Conservation (phyloP, 2,113 vertebrate genomes). For the Strix uralensis region DNA sequence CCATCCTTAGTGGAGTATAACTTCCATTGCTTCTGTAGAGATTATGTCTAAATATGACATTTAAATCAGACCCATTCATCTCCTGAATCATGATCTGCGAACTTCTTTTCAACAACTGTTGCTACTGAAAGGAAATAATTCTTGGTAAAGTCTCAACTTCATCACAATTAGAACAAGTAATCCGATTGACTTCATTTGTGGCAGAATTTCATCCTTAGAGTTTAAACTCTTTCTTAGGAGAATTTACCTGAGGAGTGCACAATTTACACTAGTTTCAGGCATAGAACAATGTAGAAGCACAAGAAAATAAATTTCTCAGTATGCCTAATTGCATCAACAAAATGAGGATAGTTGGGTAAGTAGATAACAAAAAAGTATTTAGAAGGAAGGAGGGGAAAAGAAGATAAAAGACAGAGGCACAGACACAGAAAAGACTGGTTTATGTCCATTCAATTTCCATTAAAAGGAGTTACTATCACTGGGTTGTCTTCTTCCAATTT, state of each 20-base stretch:
- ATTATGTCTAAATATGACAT: not conserved
- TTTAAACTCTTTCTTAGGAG: not conserved
- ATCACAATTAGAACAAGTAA: not conserved
- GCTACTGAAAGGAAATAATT: not conserved
- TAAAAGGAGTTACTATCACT: not conserved
- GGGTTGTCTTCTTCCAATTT: not conserved
- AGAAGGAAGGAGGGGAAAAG: not conserved
- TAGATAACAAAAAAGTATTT: not conserved
- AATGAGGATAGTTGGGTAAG: not conserved
- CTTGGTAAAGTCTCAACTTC: not conserved
- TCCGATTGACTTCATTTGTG: not conserved
- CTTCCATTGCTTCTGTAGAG: not conserved
- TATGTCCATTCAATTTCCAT: not conserved
- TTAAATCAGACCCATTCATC: not conserved
- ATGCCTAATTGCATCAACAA: not conserved
- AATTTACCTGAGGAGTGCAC: not conserved
- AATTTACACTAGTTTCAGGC: not conserved
- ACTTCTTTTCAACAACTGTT: not conserved
- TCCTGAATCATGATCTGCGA: not conserved
- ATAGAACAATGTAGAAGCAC: not conserved
- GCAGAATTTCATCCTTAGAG: not conserved
- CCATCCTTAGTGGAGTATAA: not conserved
- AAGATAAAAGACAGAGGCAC: not conserved
- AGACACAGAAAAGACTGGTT: not conserved
- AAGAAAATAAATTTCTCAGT: not conserved